phyloP scores from a whole-genome alignment of 2,113 vertebrate species.

The Sinosuthora webbiana region DNA sequence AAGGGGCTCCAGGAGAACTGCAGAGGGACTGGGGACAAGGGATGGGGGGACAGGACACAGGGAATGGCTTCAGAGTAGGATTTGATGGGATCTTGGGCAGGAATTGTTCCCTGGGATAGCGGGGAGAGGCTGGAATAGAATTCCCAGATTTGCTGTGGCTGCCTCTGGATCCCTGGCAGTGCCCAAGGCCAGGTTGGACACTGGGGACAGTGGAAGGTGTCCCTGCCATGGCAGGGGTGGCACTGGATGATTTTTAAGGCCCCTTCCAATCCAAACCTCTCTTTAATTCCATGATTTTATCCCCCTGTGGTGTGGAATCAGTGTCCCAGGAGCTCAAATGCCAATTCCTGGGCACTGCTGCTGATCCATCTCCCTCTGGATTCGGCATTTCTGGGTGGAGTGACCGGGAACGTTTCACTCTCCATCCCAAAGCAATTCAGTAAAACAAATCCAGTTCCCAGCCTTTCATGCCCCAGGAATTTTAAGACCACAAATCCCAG shows the following conservation, averaged over 20 bases:
- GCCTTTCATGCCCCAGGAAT: not conserved
- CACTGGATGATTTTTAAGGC: accelerated
- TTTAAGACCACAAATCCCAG: not conserved
- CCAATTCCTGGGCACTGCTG: not conserved
- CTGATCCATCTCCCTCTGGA: not conserved
- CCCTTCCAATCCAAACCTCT: not conserved
- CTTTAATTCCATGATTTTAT: not conserved
- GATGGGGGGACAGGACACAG: accelerated
- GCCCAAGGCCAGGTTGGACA: not conserved
- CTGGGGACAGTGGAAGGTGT: not conserved
- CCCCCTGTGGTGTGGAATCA: accelerated
- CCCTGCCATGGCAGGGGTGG: not conserved
- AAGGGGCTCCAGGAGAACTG: not conserved
- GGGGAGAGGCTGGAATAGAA: not conserved
- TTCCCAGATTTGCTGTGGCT: not conserved
- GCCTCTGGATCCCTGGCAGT: not conserved
- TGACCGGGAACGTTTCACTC: not conserved
- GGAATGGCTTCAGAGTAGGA: not conserved
- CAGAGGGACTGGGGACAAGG: not conserved
- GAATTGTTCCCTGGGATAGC: not conserved
- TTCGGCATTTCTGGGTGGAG: accelerated
- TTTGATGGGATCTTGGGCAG: not conserved
- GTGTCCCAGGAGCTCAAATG: not conserved
- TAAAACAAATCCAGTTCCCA: not conserved
- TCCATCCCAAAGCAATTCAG: not conserved